Evolutionary conservation across 2,797 vertebrate species (phyloP), one percentile per base, ranked within the genome.

Genomic region (Oryzias sinensis): DNA sequence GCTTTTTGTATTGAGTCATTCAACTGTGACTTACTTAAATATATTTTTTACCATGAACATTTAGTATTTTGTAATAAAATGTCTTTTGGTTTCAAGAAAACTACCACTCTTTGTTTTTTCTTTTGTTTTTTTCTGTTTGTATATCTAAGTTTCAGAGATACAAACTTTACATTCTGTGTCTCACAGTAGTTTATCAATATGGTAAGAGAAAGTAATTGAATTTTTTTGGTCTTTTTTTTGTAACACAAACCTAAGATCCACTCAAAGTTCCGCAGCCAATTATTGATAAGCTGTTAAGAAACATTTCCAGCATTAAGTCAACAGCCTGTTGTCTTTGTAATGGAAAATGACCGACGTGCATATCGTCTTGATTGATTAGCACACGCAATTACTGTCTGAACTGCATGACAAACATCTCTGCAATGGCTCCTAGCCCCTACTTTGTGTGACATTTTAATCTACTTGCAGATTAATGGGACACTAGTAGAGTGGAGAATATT

Each of bases 371-470:
- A 91, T 90, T 89, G 88, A 92, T 90, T 75, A 86, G 81, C 61
- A 57, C 2, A 17, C 53, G 70, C 85, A 86, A 88, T 90, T 89
- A 89, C 87, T 79, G 85, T 90, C 88, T 65, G 76, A 68, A 68
- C 63, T 3, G 75, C 62, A 56, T 86, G 84, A 91, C 79, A 83
- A 89, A 89, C 76, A 79, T 62, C 79, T 68, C 59, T 4, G 61
- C 62, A 2, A 18, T 29, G 5, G 46, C 80, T 61, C 58, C 62
- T 43, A 20, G 56, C 56, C 49, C 50, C 80, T 59, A 41, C 68
- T 65, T 52, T 6, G 49, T 1, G 56, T 87, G 89, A 90, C 87
- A 76, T 87, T 88, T 90, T 89, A 86, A 90, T 91, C 87, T 89
- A 78, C 60, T 54, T 4, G 58, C 72, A 85, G 85, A 90, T 90